Percentiles rank a stretch among this genome's conserved stretches.
phyloP scores from a whole-genome alignment of 2,113 vertebrate species.

The Morone chrysops region DNA sequence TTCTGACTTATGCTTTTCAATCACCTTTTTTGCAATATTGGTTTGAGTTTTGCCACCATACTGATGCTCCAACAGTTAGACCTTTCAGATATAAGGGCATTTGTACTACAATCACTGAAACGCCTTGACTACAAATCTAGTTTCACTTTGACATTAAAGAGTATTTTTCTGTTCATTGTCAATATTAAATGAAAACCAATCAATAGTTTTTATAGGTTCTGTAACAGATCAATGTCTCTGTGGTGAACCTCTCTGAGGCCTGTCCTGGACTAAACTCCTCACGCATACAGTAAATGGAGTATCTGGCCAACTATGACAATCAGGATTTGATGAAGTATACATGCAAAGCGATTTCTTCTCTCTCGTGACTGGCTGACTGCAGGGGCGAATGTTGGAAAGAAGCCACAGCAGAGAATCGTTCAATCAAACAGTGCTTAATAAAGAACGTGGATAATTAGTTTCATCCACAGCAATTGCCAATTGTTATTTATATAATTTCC shows the following conservation, averaged over 20 bases:
- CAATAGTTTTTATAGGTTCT: neutral
- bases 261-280: neutral
- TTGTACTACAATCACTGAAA: no score
- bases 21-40: no score
- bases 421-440: conserved; percentile 63
- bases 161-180: neutral
- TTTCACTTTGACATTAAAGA: no score
- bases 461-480: conserved; percentile 46
- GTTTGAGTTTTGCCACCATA: neutral
- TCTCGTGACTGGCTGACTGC: conserved; percentile 35
- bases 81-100: no score
- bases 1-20: neutral
- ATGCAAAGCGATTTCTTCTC: conserved; percentile 36
- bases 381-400: conserved; percentile 39
- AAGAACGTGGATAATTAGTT: conserved; percentile 68
- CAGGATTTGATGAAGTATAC: conserved; percentile 32
- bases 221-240: neutral
- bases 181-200: neutral
- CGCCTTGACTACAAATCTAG: no score
- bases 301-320: conserved; percentile 23
- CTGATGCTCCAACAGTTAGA: no score
- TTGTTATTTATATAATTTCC: conserved; percentile 71
- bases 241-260: conserved; percentile 9
- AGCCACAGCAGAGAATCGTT: conserved; percentile 46
- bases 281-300: neutral